Base-by-base conservation (phyloP, 2,113 vertebrate genomes). In the Helogale parvula region DNA sequence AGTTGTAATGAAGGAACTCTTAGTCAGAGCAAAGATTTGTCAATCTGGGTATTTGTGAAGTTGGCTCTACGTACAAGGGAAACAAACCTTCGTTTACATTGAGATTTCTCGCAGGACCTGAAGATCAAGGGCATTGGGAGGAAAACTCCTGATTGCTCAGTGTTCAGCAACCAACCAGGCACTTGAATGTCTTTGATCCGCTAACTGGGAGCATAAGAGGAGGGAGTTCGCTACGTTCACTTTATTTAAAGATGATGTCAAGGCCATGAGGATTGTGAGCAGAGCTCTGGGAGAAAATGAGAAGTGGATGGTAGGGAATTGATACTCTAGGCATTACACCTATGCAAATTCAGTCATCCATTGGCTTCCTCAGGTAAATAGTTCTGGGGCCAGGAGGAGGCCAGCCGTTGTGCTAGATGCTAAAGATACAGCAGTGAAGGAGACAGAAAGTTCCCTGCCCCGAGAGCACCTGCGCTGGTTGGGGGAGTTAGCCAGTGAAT, bases 161-260 rank as follows among this genome's bases (percentile, higher is more conserved):
- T 82, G 69, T 94, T 60, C 50, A 33, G 7, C 15, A 23, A 7
- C 69, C 91, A 81, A 16, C 79, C 63, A 27, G 47, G 41, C 74
- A 15, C 92, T 79, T 84, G 82, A 27, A 60, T 93, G 65, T 63
- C 93, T 96, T 90, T 76, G 63, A 87, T 92, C 92, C 41, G 5
- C 79, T 84, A 23, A 83, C 41, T 33, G 31, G 11, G 74, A 25
- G 35, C 13, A 12, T 1, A 27, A 79, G 17, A 23, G 27, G n/a
- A 76, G 33, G 79, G 15, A 80, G 54, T 47, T 68, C 13, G 45
- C 17, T n/a, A 4, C 19, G 57, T 7, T 45, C 38, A 17, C 69
- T 33, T 80, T 71, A 74, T 86, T 93, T 72, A 80, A 66, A 68
- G 82, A 27, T 45, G 47, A 15, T 0, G 2, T 71, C 5, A 25